Percentiles rank a stretch among this genome's conserved stretches.
These are phyloP conservation scores for Tetheella fluctuosa DNA, from an alignment of 2,888 invertebrate species.

Conservation along the genomic window DNA sequence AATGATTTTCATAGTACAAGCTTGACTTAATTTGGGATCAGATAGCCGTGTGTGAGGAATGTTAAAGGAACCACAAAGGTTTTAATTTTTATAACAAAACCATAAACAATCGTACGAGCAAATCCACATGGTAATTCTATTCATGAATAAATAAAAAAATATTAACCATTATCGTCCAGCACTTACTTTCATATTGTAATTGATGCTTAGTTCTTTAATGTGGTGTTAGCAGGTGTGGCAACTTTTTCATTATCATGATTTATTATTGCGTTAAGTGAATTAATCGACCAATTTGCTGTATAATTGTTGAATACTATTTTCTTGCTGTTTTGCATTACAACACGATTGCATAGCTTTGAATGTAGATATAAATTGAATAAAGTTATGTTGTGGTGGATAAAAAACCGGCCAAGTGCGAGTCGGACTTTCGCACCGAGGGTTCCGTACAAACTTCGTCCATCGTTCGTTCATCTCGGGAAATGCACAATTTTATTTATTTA, in stretches of 20 bases:
- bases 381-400: not conserved
- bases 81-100: not conserved
- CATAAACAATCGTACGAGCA: not conserved
- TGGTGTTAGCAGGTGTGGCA: not conserved
- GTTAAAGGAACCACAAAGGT: not conserved
- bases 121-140: not conserved
- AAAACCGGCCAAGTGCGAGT: too few species aligned
- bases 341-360: not conserved
- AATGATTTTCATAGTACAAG: too few species aligned
- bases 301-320: conserved; percentile 3
- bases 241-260: not conserved
- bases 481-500: too few species aligned
- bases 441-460: too few species aligned
- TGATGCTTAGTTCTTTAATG: conserved; percentile 7
- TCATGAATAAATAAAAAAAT: conserved; percentile 1
- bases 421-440: too few species aligned
- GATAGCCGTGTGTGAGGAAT: too few species aligned
- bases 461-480: too few species aligned
- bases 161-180: not conserved
- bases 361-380: not conserved
- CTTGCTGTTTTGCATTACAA: not conserved
- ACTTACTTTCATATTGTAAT: not conserved
- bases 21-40: too few species aligned
- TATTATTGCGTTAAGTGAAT: not conserved
- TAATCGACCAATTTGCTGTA: not conserved